phyloP scores from a whole-genome alignment of 2,113 vertebrate species.

The Campylorhamphus procurvoides region DNA sequence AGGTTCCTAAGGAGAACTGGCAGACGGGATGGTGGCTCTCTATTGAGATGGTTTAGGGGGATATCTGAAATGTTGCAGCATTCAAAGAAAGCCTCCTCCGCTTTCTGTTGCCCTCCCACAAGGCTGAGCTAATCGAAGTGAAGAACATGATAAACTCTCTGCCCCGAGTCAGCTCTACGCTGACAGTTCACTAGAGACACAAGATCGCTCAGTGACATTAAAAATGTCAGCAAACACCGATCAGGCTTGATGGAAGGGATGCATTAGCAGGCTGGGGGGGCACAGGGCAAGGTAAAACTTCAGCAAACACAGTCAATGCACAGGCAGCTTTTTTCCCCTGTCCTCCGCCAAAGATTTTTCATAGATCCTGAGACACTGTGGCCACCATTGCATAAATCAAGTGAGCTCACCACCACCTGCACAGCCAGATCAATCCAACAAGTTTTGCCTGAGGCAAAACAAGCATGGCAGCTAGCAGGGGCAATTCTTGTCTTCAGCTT shows the following conservation, averaged over 20 bases:
- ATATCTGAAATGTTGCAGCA: conserved; percentile 46
- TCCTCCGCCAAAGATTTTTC: not conserved
- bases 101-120: conserved; percentile 38
- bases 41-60: conserved; percentile 29
- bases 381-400: not conserved
- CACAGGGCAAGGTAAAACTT: conserved; percentile 46
- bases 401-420: not conserved
- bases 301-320: not conserved
- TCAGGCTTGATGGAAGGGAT: conserved; percentile 44
- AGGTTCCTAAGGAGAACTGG: not conserved
- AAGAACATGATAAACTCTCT: conserved; percentile 68
- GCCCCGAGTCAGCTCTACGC: conserved; percentile 62
- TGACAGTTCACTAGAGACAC: conserved; percentile 71
- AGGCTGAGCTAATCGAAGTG: conserved; percentile 46
- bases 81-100: conserved; percentile 32
- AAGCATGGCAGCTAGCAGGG: accelerated
- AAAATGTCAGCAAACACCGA: conserved; percentile 74
- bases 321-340: not conserved
- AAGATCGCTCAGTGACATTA: conserved; percentile 75
- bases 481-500: not conserved
- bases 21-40: conserved; percentile 1
- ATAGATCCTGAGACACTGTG: not conserved
- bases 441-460: not conserved
- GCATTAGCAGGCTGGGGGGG: conserved; percentile 36
- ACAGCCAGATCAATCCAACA: not conserved